Evolutionary conservation across 2,888 invertebrate species (phyloP).

Genomic region (Resseliella maxima): DNA sequence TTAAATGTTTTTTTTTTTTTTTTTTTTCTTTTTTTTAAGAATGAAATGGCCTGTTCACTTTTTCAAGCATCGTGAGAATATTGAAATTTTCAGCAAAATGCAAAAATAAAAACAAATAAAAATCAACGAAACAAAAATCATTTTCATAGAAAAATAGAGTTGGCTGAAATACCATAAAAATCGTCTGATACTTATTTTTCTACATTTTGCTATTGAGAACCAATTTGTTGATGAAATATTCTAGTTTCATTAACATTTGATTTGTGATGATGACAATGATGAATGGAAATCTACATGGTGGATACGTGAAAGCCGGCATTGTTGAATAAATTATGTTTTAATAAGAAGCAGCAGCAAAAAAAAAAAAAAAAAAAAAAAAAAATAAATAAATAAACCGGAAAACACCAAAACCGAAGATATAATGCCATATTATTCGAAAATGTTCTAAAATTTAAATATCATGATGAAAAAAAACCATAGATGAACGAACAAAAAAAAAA

Average conservation of each 20-base stretch:
- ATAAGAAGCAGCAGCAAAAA: not conserved
- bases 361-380: too few relatives aligned
- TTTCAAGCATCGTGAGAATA: not conserved
- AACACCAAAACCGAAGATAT: too few relatives aligned
- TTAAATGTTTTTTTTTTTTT: too few relatives aligned
- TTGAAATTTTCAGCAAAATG: not conserved
- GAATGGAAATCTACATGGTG: not conserved
- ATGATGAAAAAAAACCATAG: too few relatives aligned
- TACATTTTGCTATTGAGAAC: too few relatives aligned
- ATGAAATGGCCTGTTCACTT: not conserved
- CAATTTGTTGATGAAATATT: not conserved
- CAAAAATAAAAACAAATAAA: not conserved
- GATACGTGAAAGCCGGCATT: not conserved
- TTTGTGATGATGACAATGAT: not conserved
- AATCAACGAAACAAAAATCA: not conserved
- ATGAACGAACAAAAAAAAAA: too few relatives aligned
- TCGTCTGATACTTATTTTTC: too few relatives aligned
- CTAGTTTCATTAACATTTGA: not conserved
- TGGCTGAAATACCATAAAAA: too few relatives aligned
- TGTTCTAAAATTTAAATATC: too few relatives aligned
- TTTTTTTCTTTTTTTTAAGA: too few relatives aligned
- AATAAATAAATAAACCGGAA: too few relatives aligned
- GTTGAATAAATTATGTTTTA: not conserved
- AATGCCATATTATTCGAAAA: too few relatives aligned
- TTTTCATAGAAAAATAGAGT: not conserved